Evolutionary conservation across 2,888 invertebrate genomes (phyloP).

Genomic region (Hermaeophaga mercurialis): DNA sequence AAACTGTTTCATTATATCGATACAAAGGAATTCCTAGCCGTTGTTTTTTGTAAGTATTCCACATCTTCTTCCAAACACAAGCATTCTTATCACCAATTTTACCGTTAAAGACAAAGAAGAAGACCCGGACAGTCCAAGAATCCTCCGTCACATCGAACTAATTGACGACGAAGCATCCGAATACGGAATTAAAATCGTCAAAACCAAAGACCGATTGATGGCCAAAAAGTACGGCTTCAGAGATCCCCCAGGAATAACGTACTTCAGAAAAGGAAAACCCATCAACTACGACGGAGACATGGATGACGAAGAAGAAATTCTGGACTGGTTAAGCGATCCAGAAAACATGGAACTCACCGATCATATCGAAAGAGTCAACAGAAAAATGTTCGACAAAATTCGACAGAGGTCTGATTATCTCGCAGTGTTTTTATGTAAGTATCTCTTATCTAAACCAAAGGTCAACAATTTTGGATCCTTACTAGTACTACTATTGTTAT

Average conservation of each 20-base stretch:
- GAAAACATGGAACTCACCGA: slow-evolving; percentile 94
- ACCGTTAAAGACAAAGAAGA: slow-evolving; percentile 73
- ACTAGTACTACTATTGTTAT: no score
- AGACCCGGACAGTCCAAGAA: slow-evolving; percentile 77
- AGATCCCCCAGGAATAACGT: slow-evolving; percentile 88
- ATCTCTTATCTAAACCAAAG: no score
- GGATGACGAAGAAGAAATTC: slow-evolving; percentile 84
- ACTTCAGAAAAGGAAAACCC: slow-evolving; percentile 86
- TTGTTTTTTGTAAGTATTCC: slow-evolving; percentile 85
- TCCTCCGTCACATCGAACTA: slow-evolving; percentile 83
- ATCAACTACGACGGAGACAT: slow-evolving; percentile 93
- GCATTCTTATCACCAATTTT: neutral
- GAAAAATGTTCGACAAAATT: slow-evolving; percentile 92
- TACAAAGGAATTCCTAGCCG: slow-evolving; percentile 89
- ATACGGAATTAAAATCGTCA: slow-evolving; percentile 89
- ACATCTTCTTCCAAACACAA: no score
- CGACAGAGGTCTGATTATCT: slow-evolving; percentile 87
- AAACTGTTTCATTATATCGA: slow-evolving; percentile 82
- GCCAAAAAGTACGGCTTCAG: slow-evolving; percentile 92
- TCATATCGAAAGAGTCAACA: slow-evolving; percentile 88
- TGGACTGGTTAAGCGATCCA: slow-evolving; percentile 92
- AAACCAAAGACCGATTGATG: slow-evolving; percentile 87
- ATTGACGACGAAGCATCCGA: slow-evolving; percentile 92
- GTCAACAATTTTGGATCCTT: no score
- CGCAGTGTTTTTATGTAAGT: slow-evolving; percentile 93